Conservation (phyloP, 1,140 invertebrate species). For the Colletes gigas region DNA sequence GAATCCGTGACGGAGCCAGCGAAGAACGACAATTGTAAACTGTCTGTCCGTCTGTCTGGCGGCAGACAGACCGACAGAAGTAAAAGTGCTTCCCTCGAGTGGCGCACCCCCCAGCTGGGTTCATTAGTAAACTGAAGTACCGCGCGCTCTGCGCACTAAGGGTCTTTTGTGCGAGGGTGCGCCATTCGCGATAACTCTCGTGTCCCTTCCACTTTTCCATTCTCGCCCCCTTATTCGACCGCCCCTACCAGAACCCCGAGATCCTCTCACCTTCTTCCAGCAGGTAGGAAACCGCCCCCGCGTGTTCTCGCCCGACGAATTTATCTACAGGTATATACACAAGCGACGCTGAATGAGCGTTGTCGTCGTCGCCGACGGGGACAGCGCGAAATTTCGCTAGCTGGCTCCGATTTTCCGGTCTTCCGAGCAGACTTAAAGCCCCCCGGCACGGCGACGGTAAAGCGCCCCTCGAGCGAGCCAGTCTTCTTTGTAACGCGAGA, state of each 20-base stretch:
- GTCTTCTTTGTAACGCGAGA: conserved; percentile 15
- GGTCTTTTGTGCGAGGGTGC: conserved; percentile 70
- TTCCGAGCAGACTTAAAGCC: conserved; percentile 33
- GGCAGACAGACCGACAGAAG: conserved; percentile 73
- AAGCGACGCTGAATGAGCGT: conserved; percentile 15
- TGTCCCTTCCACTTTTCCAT: conserved; percentile 44
- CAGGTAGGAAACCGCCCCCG: conserved; percentile 2
- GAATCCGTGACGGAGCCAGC: conserved; percentile 45
- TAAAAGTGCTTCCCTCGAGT: conserved; percentile 77
- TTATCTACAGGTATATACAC: conserved; percentile 10
- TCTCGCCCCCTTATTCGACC: conserved; percentile 13
- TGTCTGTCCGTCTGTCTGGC: conserved; percentile 58
- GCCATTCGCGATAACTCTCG: conserved; percentile 67
- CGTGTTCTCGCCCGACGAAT: conserved; percentile 8
- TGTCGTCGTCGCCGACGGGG: not conserved
- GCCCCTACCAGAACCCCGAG: not conserved
- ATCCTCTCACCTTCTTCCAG: conserved; percentile 23
- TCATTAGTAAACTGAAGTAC: conserved; percentile 79
- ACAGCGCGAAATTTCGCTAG: conserved; percentile 10
- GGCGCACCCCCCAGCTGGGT: conserved; percentile 70
- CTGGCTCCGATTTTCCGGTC: conserved; percentile 30
- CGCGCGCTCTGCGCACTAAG: conserved; percentile 61
- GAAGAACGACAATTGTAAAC: conserved; percentile 56
- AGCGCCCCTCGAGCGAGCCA: conserved; percentile 19
- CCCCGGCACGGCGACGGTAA: conserved; percentile 4